phyloP scores from a whole-genome alignment of 1,140 invertebrate species.

The Macrobrachium rosenbergii region DNA sequence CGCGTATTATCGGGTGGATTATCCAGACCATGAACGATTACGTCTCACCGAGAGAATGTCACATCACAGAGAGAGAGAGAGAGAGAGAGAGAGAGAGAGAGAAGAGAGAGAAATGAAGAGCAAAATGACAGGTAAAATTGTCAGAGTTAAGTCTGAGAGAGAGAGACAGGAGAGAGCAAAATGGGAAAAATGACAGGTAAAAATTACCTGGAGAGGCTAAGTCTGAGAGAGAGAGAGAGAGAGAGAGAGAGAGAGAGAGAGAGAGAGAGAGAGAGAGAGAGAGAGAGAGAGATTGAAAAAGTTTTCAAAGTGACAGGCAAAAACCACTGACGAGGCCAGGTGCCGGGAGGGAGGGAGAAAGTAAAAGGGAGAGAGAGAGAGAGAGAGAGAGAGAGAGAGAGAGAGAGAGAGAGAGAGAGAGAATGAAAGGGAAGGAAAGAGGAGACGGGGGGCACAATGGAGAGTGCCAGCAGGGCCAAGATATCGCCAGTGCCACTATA shows the following conservation, averaged over 20 bases:
- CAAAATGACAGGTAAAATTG: background rate
- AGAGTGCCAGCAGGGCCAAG: too few relatives aligned
- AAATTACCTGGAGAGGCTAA: background rate
- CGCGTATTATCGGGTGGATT: too few relatives aligned
- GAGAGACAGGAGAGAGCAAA: background rate
- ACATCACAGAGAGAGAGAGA: constrained; percentile 8
- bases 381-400: constrained; percentile 20
- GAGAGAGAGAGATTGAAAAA: too few relatives aligned
- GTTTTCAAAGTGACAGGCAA: too few relatives aligned
- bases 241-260: background rate
- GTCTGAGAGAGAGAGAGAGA: background rate
- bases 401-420: constrained; percentile 12
- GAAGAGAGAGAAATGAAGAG: background rate
- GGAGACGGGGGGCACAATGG: background rate
- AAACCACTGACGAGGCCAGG: background rate
- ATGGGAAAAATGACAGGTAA: background rate
- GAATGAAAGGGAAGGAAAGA: constrained; percentile 12
- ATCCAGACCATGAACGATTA: too few relatives aligned
- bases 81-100: constrained; percentile 9
- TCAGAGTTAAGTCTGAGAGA: background rate
- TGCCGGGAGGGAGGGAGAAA: background rate
- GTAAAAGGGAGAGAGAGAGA: background rate
- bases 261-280: background rate
- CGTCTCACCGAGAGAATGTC: too few relatives aligned
- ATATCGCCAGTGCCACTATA: too few relatives aligned